Base-by-base conservation (phyloP, 2,888 invertebrate species). In the Dryococelus australis region DNA sequence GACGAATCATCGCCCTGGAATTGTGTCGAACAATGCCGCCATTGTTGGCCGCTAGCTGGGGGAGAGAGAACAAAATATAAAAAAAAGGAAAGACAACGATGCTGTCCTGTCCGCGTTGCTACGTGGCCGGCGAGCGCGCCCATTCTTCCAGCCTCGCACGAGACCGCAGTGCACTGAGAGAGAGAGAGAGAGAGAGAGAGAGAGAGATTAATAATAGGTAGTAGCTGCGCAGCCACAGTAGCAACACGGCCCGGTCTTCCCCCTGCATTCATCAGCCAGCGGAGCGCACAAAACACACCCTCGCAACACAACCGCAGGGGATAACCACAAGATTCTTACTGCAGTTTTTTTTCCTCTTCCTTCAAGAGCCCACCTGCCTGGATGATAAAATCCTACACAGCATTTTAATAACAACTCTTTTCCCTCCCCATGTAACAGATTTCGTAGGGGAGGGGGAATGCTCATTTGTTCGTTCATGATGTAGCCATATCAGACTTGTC, bases 1-100 rank as follows among this genome's bases (percentile, higher is more conserved):
- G 65, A 65, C 65, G 65, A 65, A 65, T 65, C 65, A 65, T 65
- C 65, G 65, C n/a, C 65, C 65, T n/a, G 65, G 65, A 65, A 65
- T 65, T 65, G 65, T 65, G 65, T 65, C 65, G 65, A 65, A 65
- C 65, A 65, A 65, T 65, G n/a, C 65, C n/a, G 65, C 65, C n/a
- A 65, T 65, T 65, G 65, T 65, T 3, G 65, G 65, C n/a, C n/a
- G 65, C 65, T 24, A n/a, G 65, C n/a, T 1, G 65, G 65, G 65
- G 10, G 65, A 16, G 65, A 9, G n/a, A 20, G 65, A 65, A 6
- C 1, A 9, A 2, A 47, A 47, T 5, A 47, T 47, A 47, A 3
- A n/a, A 20, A n/a, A n/a, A 65, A 20, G 65, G 4, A n/a, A 65
- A 65, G 13, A 3, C n/a, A 65, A 65, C 65, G 65, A 65, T 65